Base-by-base conservation (phyloP, 2,888 invertebrate species). In the Ectropis crepuscularia region DNA sequence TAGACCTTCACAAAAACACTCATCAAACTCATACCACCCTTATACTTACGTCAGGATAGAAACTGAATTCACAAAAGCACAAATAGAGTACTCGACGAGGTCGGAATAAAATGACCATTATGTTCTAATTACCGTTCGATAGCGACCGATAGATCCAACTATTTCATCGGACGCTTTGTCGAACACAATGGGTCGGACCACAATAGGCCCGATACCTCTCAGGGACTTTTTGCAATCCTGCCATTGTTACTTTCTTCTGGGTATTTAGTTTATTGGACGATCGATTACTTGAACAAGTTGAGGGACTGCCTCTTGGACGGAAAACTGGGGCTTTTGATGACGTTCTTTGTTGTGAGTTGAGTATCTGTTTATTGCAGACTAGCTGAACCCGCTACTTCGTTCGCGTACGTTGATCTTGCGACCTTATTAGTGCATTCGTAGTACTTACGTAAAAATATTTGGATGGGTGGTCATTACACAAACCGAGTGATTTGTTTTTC, bases 201-300 rank as follows among this genome's bases (percentile, higher is more conserved):
- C 64, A 64, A 64, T 64, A 38, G 59, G 37, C 10, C 50, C 49
- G 37, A 39, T 50, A 50, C 55, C 58, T 47, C 63, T 50, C 54
- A 46, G 49, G 45, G 49, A 47, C 47, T 62, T 62, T 62, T 59
- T 60, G 51, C 64, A 51, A 63, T 63, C 37, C 50, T 7, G 6
- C 57, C 46, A 59, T 64, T 64, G 64, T 64, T 55, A 64, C 55
- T 55, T 55, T 55, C 60, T 41, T 50, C 53, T 37, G 43, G 55
- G 59, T 64, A 64, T 60, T 64, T 64, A 64, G 64, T 64, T 64
- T 59, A 64, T 64, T 64, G 64, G 63, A 47, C 9, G 59, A 47
- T 59, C 64, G 48, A 60, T 64, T 37, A 59, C 54, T 12, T 46
- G 55, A 59, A 64, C 50, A 53, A 53, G 53, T 49, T 9, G 57